A percentile compares a stretch with the other conserved stretches of the same genome.
phyloP scores from a whole-genome alignment of 2,888 invertebrate genomes.

The Eupithecia centaureata region DNA sequence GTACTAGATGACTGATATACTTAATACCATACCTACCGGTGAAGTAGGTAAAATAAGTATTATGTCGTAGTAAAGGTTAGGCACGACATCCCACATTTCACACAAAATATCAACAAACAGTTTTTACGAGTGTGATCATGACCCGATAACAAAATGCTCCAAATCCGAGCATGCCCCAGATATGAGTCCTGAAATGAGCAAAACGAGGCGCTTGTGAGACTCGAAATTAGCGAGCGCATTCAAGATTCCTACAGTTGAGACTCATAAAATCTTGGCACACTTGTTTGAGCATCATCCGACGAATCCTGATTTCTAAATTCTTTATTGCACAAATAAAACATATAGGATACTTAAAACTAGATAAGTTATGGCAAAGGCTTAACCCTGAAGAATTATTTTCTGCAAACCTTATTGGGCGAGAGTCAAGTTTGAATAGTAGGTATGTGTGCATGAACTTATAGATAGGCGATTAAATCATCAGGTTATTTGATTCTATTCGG shows the following conservation, averaged over 20 bases:
- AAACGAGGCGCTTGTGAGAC: neutral
- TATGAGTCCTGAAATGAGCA: neutral
- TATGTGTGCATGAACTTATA: too few species aligned
- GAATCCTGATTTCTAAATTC: too few species aligned
- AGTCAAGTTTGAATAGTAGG: too few species aligned
- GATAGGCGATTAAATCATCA: too few species aligned
- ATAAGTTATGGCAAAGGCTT: too few species aligned
- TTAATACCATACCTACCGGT: too few species aligned
- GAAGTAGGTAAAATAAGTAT: too few species aligned
- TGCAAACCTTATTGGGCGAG: too few species aligned
- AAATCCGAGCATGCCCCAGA: conserved; percentile 29
- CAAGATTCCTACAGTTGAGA: neutral
- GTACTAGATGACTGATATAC: too few species aligned
- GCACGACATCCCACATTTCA: neutral
- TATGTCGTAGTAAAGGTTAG: neutral
- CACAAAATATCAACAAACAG: conserved; percentile 42
- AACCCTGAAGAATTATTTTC: too few species aligned
- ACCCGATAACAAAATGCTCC: conserved; percentile 35
- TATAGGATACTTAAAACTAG: too few species aligned
- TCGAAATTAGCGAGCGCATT: neutral
- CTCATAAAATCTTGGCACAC: neutral
- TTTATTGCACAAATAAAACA: too few species aligned
- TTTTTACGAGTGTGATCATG: conserved; percentile 38
- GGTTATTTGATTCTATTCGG: neutral
- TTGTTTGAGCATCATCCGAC: neutral